A percentile compares a stretch with the other conserved stretches of the same genome.
Evolutionary conservation across 2,797 vertebrate genomes (phyloP).

Genomic region (Buphagus erythrorhynchus): DNA sequence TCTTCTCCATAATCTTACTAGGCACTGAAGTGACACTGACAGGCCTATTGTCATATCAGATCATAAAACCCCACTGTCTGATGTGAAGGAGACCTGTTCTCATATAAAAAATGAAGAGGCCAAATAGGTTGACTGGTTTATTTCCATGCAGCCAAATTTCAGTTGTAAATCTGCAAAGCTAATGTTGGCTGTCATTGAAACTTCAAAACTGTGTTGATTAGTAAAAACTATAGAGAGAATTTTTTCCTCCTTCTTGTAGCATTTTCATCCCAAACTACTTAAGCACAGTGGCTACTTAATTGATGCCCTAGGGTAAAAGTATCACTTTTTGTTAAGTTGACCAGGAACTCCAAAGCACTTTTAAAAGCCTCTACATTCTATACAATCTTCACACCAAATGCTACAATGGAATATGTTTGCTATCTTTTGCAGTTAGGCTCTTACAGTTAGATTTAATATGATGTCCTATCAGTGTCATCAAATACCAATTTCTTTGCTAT

Average conservation of each 20-base stretch:
- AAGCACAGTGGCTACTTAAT: neutral
- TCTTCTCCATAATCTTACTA: neutral
- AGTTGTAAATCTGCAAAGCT: neutral
- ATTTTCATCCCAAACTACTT: neutral
- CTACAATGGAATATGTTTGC: neutral
- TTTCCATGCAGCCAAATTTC: neutral
- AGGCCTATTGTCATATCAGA: neutral
- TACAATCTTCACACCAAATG: neutral
- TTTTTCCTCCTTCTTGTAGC: neutral
- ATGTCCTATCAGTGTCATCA: neutral
- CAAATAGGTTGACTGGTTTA: neutral
- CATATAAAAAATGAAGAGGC: neutral
- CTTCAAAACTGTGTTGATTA: neutral
- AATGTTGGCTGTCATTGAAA: neutral
- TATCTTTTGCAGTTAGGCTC: neutral
- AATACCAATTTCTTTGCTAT: neutral
- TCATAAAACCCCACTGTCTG: neutral
- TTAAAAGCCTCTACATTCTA: neutral
- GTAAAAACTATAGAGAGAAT: neutral
- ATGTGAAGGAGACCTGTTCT: neutral
- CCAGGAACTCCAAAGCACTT: neutral
- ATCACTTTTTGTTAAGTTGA: neutral
- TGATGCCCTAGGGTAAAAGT: neutral
- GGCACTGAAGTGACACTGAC: neutral
- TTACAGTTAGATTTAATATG: neutral